A percentile compares a stretch with the other conserved stretches of the same genome.
Evolutionary conservation across 2,888 invertebrate species (phyloP).

Genomic region (Atethmia centrago): DNA sequence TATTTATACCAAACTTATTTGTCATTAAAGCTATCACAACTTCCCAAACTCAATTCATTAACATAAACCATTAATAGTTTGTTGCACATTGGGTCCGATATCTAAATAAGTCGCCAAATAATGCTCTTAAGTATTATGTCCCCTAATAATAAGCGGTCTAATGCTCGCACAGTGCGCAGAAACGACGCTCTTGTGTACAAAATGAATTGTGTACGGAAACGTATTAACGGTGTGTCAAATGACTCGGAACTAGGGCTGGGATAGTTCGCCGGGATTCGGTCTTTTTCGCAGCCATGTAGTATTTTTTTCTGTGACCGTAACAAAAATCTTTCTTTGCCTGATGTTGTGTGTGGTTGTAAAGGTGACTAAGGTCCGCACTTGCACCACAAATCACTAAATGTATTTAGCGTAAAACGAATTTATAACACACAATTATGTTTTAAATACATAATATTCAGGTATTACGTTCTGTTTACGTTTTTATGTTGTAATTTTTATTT

Average conservation of each 20-base stretch:
- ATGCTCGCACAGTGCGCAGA: conserved; percentile 77
- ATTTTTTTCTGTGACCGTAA: not conserved
- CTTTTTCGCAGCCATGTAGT: not conserved
- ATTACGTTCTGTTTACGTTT: too few species aligned
- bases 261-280: conserved; percentile 1
- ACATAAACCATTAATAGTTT: conserved; percentile 82
- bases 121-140: conserved; percentile 67
- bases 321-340: not conserved
- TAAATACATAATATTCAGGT: too few species aligned
- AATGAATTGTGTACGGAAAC: conserved; percentile 80
- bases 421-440: too few species aligned
- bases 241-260: conserved; percentile 65
- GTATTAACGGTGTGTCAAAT: conserved; percentile 68
- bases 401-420: too few species aligned
- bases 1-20: conserved; percentile 27
- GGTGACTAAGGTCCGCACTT: not conserved
- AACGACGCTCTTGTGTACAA: conserved; percentile 74
- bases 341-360: not conserved
- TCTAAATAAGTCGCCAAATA: conserved; percentile 72
- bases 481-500: too few species aligned
- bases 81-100: conserved; percentile 75
- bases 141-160: conserved; percentile 67
- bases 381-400: too few species aligned
- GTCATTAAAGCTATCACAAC: conserved; percentile 38
- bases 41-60: conserved; percentile 73